Evolutionary conservation across 2,888 invertebrate genomes (phyloP).

Genomic region (Lithophane semibrunnea): DNA sequence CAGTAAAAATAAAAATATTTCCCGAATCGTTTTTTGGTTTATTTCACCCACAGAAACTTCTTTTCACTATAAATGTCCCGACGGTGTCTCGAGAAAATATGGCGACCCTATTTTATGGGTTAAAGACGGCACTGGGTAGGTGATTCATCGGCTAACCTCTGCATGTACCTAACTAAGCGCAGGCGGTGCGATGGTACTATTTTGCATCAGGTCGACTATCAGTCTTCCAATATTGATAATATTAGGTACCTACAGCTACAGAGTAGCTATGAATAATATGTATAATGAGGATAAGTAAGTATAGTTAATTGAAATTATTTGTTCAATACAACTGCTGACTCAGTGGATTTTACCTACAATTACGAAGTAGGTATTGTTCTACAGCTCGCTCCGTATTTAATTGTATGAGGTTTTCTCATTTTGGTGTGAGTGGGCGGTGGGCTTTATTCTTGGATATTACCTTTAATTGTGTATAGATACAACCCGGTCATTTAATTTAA

Average conservation of each 20-base stretch:
- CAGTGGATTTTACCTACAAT: constrained; percentile 8
- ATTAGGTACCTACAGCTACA: too few relatives aligned
- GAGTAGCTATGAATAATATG: too few relatives aligned
- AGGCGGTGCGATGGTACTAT: neutral
- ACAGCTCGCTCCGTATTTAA: constrained; percentile 19
- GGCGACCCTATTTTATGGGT: too few relatives aligned
- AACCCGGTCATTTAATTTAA: neutral
- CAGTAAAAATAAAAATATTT: too few relatives aligned
- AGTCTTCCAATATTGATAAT: neutral
- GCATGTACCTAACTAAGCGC: neutral
- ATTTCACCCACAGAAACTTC: too few relatives aligned
- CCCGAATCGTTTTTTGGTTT: too few relatives aligned
- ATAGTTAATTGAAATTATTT: constrained; percentile 6
- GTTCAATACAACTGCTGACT: constrained; percentile 35
- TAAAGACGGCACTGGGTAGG: neutral
- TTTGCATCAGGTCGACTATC: neutral
- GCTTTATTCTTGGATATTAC: constrained; percentile 4
- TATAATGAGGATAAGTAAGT: neutral
- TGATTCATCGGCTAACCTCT: neutral
- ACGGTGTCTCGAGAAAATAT: too few relatives aligned
- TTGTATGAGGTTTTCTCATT: constrained; percentile 15
- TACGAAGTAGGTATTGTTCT: constrained; percentile 1
- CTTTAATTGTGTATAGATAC: neutral
- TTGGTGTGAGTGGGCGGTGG: constrained; percentile 46
- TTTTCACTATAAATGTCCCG: too few relatives aligned